These are phyloP conservation scores for Myodes glareolus DNA, from an alignment of 2,113 vertebrate genomes.

Conservation along the genomic window DNA sequence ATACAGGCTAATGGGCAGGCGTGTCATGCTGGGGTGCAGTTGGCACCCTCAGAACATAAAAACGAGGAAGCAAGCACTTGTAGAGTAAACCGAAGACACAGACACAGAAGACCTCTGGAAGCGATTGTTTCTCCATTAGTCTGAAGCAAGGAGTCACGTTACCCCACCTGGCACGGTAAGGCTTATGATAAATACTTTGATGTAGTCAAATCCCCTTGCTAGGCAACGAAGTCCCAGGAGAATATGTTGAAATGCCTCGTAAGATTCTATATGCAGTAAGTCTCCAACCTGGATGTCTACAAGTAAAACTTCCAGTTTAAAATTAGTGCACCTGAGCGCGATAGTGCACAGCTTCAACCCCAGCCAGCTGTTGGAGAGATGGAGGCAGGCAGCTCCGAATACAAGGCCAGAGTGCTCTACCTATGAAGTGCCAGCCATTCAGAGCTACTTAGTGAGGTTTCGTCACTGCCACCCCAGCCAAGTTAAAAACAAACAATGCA, in stretches of 20 bases:
- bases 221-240: conserved; percentile 44
- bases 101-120: background rate
- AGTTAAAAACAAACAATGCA: background rate
- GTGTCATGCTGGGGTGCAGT: background rate
- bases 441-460: background rate
- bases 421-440: background rate
- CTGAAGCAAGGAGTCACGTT: background rate
- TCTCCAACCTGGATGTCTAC: conserved; percentile 26
- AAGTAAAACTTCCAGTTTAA: conserved; percentile 36
- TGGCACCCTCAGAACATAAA: background rate
- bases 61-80: conserved; percentile 3
- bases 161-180: background rate
- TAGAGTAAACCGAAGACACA: background rate
- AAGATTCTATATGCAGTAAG: background rate
- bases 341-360: too few relatives aligned
- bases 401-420: background rate
- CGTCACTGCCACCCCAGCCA: background rate
- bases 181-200: conserved; percentile 9
- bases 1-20: conserved; percentile 37
- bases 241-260: conserved; percentile 47
- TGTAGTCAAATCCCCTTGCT: conserved; percentile 26
- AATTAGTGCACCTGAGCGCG: background rate
- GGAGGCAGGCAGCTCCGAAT: too few relatives aligned
- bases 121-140: background rate
- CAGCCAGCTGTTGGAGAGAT: background rate